A percentile compares a stretch with the other conserved stretches of the same genome.
Conservation (phyloP, 2,797 vertebrate genomes). For the Rhinella marina region DNA sequence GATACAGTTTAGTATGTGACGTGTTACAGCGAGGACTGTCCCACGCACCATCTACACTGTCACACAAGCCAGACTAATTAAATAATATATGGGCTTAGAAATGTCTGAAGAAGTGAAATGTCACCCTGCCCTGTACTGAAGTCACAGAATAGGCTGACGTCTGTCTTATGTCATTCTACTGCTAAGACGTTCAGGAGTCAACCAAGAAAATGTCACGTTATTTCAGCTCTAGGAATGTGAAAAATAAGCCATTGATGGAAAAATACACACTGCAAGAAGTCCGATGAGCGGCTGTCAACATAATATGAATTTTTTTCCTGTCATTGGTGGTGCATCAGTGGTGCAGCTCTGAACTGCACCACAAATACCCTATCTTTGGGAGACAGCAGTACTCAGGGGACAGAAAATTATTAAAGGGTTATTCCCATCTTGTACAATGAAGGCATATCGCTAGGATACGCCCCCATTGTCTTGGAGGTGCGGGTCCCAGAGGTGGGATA, state of each 20-base stretch:
- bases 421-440: too few species aligned
- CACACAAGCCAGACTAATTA: not conserved
- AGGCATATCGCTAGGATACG: too few species aligned
- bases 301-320: not conserved
- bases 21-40: not conserved
- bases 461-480: too few species aligned
- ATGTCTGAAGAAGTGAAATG: constrained; percentile 4
- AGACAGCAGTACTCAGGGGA: too few species aligned
- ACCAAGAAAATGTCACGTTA: not conserved
- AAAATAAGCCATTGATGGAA: not conserved
- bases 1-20: not conserved
- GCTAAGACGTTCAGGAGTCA: not conserved
- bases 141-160: not conserved
- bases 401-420: too few species aligned
- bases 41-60: not conserved
- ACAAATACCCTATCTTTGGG: too few species aligned
- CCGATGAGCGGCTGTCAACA: not conserved
- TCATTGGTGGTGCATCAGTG: not conserved
- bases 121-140: not conserved
- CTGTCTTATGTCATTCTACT: not conserved
- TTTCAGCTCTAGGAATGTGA: not conserved
- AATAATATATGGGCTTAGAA: constrained; percentile 1
- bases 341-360: too few species aligned
- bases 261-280: not conserved
- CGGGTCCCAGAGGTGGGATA: too few species aligned